Conservation (phyloP, 2,797 vertebrate species). For the Gymnodraco acuticeps region DNA sequence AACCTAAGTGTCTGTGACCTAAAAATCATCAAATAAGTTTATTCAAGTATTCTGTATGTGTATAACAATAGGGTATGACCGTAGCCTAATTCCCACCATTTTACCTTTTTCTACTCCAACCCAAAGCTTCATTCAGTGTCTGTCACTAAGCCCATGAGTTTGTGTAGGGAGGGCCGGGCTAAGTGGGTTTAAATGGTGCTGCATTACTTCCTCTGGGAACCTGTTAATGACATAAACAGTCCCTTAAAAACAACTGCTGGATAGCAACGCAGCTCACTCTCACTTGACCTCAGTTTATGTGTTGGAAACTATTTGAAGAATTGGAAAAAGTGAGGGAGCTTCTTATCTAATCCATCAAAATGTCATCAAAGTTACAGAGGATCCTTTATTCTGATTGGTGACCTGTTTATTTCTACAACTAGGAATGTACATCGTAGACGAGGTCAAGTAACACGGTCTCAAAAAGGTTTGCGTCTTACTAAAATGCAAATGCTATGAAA, state of each 20-base stretch:
- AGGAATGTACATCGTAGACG: conserved; percentile 10
- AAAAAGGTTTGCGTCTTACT: conserved; percentile 61
- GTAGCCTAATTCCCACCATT: not conserved
- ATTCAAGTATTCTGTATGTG: conserved; percentile 5
- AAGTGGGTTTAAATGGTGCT: conserved; percentile 79
- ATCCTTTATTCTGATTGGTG: conserved; percentile 23
- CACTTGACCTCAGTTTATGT: conserved; percentile 46
- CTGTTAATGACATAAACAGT: conserved; percentile 73
- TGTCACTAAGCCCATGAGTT: conserved; percentile 59
- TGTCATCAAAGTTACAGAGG: conserved; percentile 15
- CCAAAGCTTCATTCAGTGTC: conserved; percentile 13
- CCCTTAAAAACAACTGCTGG: conserved; percentile 64
- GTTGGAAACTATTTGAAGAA: conserved; percentile 48
- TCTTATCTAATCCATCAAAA: conserved; percentile 30
- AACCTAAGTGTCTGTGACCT: too few relatives aligned
- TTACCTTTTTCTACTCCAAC: conserved; percentile 10
- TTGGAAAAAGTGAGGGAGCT: conserved; percentile 16
- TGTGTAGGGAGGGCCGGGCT: conserved; percentile 69
- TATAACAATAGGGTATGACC: conserved; percentile 5
- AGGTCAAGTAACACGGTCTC: conserved; percentile 48
- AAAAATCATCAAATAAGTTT: too few relatives aligned
- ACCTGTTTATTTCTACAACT: conserved; percentile 30
- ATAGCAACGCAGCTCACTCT: conserved; percentile 47
- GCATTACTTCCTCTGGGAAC: conserved; percentile 79
- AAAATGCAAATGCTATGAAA: conserved; percentile 81